Base-by-base conservation (phyloP, 1,140 invertebrate genomes). In the Tetragnatha versicolor region DNA sequence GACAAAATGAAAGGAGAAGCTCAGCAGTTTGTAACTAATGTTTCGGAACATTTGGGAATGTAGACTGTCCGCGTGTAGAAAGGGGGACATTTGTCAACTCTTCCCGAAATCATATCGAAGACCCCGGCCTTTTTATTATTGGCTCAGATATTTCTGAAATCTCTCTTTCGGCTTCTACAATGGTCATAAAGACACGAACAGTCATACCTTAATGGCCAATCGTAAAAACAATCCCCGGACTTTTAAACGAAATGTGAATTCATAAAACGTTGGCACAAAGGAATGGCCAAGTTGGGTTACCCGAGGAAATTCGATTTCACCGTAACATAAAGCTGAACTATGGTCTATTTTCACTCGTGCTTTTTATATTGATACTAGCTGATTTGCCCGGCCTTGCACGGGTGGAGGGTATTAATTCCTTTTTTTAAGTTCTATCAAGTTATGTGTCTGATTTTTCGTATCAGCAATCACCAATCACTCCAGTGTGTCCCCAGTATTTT, bases 1-100 rank as follows among this genome's bases (percentile, higher is more conserved):
- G 9, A 29, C 27, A 37, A 17, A 14, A 25, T 25, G 27, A 65
- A 42, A 65, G 37, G n/a, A n/a, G n/a, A n/a, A n/a, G n/a, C n/a
- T n/a, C n/a, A n/a, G 39, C 61, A 65, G 37, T 65, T 65, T 65
- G 17, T 45, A 65, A 65, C 61, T 65, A 65, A 65, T 65, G 61
- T 42, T 27, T 29, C 27, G 61, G 61, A 65, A 65, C 39, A 65
- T 42, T 39, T 39, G 35, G 42, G 27, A 33, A 31, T 17, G 55
- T 42, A 25, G 61, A 17, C 42, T 29, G 10, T 45, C 42, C 9
- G 35, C 25, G 37, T 17, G 61, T 27, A 65, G 61, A 65, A 65
- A 42, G 37, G 20, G 33, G 25, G 25, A 42, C 61, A 65, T 65
- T 65, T 65, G 37, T 65, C 61, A 65, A 22, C 17, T n/a, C 3